Evolutionary conservation across 2,888 invertebrate genomes (phyloP).

Genomic region (Amphiduros pacificus): DNA sequence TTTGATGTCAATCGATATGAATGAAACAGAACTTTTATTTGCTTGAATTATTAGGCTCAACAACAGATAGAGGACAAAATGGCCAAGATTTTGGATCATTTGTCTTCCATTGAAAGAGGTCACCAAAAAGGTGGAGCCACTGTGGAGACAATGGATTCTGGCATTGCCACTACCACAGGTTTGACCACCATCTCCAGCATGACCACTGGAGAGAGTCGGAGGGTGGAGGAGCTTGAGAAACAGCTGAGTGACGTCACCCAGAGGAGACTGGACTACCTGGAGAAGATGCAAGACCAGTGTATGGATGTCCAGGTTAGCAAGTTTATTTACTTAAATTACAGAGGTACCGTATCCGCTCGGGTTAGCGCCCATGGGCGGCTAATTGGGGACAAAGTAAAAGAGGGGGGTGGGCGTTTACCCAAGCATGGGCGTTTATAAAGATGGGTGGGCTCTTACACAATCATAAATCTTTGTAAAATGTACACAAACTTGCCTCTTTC

Average conservation of each 20-base stretch:
- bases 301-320: conserved; percentile 45
- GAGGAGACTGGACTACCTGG: conserved; percentile 46
- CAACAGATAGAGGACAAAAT: conserved; percentile 47
- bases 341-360: no score
- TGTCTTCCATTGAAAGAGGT: conserved; percentile 31
- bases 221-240: conserved; percentile 35
- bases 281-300: conserved; percentile 47
- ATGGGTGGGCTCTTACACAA: no score
- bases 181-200: no score
- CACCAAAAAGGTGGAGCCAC: conserved; percentile 16
- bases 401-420: no score
- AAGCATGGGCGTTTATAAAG: no score
- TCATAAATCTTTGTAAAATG: no score
- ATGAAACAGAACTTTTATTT: not conserved
- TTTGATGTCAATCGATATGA: not conserved
- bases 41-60: conserved; percentile 39
- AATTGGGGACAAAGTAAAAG: no score
- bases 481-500: no score
- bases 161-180: not conserved
- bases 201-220: not conserved
- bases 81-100: conserved; percentile 39
- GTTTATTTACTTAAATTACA: not conserved
- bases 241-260: conserved; percentile 45
- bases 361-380: no score
- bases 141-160: conserved; percentile 5